phyloP scores from a whole-genome alignment of 1,140 invertebrate species.

The Penaeus indicus region DNA sequence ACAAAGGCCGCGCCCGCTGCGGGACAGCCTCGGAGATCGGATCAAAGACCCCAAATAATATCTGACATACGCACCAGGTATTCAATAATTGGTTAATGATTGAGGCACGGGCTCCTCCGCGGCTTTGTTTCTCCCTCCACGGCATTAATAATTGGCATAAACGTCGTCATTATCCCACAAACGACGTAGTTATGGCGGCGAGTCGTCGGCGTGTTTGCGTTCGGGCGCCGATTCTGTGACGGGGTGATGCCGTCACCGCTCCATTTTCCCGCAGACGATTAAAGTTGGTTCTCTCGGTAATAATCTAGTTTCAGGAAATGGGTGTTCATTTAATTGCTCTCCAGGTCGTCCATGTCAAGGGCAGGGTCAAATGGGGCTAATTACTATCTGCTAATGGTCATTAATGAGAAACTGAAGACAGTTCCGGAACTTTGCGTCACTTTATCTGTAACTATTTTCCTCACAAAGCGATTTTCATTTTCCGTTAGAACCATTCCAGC shows the following conservation, averaged over 20 bases:
- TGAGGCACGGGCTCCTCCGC: background rate
- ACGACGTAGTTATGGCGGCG: too few species aligned
- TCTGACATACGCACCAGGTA: slow-evolving; percentile 34
- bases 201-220: too few species aligned
- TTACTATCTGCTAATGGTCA: slow-evolving; percentile 48
- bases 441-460: background rate
- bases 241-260: too few species aligned
- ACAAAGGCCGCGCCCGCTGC: too few species aligned
- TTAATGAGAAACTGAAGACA: slow-evolving; percentile 42
- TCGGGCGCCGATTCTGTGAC: too few species aligned
- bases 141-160: slow-evolving; percentile 20
- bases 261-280: too few species aligned
- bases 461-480: background rate
- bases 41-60: slow-evolving; percentile 27
- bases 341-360: slow-evolving; percentile 16
- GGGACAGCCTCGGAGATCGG: background rate
- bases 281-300: too few species aligned
- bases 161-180: too few species aligned
- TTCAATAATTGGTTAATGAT: slow-evolving; percentile 20
- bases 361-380: slow-evolving; percentile 30
- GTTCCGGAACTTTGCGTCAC: background rate
- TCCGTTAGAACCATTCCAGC: too few species aligned
- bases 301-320: too few species aligned
- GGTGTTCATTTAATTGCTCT: too few species aligned
- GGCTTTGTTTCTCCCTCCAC: slow-evolving; percentile 15